Evolutionary conservation across 2,113 vertebrate species (phyloP).

Genomic region (Circaetus cinerascens): DNA sequence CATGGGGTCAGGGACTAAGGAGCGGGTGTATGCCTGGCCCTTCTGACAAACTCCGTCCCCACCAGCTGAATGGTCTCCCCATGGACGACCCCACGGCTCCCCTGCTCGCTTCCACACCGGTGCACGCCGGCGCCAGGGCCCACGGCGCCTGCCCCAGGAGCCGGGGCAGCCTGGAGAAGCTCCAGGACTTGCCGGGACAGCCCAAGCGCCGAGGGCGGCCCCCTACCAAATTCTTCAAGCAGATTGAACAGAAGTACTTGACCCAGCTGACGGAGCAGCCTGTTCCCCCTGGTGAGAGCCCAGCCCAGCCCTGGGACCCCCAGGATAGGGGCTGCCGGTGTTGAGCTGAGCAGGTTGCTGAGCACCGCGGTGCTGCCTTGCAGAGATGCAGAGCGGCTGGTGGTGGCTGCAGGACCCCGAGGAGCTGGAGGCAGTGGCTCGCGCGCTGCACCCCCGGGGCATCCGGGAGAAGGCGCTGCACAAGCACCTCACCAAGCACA

Average conservation of each 20-base stretch:
- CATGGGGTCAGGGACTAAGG: no score
- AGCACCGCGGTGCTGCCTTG: background rate
- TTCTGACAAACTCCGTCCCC: rapidly evolving
- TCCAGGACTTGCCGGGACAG: constrained; percentile 58
- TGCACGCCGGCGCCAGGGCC: constrained; percentile 36
- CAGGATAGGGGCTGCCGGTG: rapidly evolving
- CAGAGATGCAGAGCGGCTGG: constrained; percentile 92
- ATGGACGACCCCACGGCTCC: background rate
- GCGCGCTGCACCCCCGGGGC: constrained; percentile 87
- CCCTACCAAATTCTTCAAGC: constrained; percentile 86
- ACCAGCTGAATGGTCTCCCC: constrained; percentile 58
- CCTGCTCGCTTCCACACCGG: constrained; percentile 57
- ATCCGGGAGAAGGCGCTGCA: constrained; percentile 90
- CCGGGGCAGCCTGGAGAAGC: constrained; percentile 49
- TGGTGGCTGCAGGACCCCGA: constrained; percentile 91
- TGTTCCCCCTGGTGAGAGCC: constrained; percentile 83
- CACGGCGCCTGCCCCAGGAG: constrained; percentile 7
- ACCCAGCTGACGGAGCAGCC: constrained; percentile 88
- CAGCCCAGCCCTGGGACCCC: background rate
- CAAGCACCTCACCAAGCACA: constrained; percentile 93
- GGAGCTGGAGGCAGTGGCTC: constrained; percentile 80
- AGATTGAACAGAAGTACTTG: constrained; percentile 90
- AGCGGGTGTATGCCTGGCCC: rapidly evolving
- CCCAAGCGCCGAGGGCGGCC: constrained; percentile 89
- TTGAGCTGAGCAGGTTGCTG: background rate